Evolutionary conservation across 1,140 invertebrate genomes (phyloP), one percentile per base, ranked within the genome.

Genomic region (Branchinecta lindahli): DNA sequence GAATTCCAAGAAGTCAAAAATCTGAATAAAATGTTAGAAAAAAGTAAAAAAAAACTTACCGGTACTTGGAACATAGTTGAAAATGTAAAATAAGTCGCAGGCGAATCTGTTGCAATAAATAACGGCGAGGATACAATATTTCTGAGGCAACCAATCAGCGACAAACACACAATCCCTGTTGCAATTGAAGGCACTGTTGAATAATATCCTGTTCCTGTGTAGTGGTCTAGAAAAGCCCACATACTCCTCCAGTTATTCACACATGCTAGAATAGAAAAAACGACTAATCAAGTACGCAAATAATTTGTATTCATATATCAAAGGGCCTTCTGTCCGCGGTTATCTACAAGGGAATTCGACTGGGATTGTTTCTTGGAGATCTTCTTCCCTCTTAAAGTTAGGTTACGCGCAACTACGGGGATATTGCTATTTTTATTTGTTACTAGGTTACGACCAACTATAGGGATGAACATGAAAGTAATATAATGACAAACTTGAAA

Each of bases 181-280:
- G 75, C 74, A 3, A 82, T 75, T 0, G 85, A 85, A 0, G 85
- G 85, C 3, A 83, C 81, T 46, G 83, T 79, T 12, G 87, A 80
- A 20, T 85, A 84, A 69, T 79, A 78, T 0, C 83, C 78, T 0
- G 75, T 76, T 10, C 85, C 85, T 8, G 86, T 87, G 74, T 86
- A 85, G 71, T 84, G 79, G 75, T 91, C 88, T 74, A 91, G 81
- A 7, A 87, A 79, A 69, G 84, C 79, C 89, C 89, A 93, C 8
- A 87, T 84, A 0, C 90, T 90, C 0, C 89, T 82, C 89, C 89
- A 93, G 44, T 88, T 87, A 75, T 89, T 91, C 8, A 92, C 89
- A 75, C 89, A 91, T 61, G 52, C 52, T 61, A 61, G 18, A 61
- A 61, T 12, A 15, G 18, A 61, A 61, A 20, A 61, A 61, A 61